Conservation (phyloP, 2,113 vertebrate species). For the Anser brachyrhynchus region DNA sequence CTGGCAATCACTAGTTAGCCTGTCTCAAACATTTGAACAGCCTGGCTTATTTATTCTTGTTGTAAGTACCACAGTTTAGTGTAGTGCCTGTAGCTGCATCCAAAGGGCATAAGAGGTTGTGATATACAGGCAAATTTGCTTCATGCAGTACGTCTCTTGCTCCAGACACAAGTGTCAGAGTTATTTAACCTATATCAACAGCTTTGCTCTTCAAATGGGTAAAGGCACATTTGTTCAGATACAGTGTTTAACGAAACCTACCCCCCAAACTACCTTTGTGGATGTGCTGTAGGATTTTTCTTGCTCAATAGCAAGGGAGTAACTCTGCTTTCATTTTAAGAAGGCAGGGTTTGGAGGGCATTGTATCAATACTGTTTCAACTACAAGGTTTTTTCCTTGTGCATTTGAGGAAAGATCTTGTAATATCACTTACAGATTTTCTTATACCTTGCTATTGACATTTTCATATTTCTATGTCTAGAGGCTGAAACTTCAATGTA, state of each 20-base stretch:
- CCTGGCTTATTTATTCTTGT: conserved; percentile 8
- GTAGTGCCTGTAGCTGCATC: neutral
- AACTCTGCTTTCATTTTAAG: conserved; percentile 79
- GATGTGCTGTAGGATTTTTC: conserved; percentile 73
- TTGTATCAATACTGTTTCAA: conserved; percentile 73
- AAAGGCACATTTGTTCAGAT: neutral
- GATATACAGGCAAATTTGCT: neutral
- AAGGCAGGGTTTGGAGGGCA: conserved; percentile 71
- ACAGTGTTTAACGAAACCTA: neutral
- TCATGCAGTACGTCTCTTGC: neutral
- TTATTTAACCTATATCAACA: neutral
- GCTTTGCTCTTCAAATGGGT: neutral
- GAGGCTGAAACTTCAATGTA: conserved; percentile 76
- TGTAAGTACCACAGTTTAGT: neutral
- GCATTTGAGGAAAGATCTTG: conserved; percentile 73
- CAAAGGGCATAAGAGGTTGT: neutral
- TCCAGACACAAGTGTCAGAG: neutral
- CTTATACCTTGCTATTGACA: conserved; percentile 79
- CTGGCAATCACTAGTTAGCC: conserved; percentile 36
- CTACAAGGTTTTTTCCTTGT: conserved; percentile 74
- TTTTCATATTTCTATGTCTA: conserved; percentile 82
- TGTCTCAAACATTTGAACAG: neutral
- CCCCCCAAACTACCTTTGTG: conserved; percentile 47
- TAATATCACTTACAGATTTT: conserved; percentile 70
- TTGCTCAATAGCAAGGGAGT: conserved; percentile 76